These are phyloP conservation scores for Cygnus olor DNA, from an alignment of 2,797 vertebrate genomes.

Conservation along the genomic window DNA sequence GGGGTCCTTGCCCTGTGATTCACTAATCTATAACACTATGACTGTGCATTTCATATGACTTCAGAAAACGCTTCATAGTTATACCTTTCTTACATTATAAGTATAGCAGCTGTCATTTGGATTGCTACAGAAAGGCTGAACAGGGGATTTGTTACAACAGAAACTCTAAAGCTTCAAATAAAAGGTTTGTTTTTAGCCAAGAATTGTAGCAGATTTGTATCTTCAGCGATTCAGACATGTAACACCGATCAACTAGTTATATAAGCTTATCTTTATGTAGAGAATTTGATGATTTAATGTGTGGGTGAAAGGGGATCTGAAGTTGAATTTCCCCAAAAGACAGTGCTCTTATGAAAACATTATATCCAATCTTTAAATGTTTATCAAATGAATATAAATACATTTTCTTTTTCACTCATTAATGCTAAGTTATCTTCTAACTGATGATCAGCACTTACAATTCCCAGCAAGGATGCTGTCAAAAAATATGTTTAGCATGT, in stretches of 20 bases:
- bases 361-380: background rate
- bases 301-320: background rate
- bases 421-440: background rate
- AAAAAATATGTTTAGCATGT: background rate
- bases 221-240: background rate
- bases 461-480: background rate
- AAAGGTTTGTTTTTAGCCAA: background rate
- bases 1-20: background rate
- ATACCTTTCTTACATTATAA: background rate
- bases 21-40: background rate
- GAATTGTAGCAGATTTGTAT: background rate
- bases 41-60: background rate
- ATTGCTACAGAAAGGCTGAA: background rate
- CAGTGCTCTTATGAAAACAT: background rate
- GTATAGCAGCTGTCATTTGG: background rate
- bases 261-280: background rate
- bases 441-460: background rate
- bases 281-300: slow-evolving; percentile 11
- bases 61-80: background rate
- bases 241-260: background rate
- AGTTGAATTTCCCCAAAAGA: background rate
- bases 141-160: background rate
- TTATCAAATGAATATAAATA: background rate
- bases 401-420: background rate
- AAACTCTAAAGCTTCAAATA: background rate